phyloP scores from a whole-genome alignment of 1,140 invertebrate genomes.

The Drosophila biarmipes region DNA sequence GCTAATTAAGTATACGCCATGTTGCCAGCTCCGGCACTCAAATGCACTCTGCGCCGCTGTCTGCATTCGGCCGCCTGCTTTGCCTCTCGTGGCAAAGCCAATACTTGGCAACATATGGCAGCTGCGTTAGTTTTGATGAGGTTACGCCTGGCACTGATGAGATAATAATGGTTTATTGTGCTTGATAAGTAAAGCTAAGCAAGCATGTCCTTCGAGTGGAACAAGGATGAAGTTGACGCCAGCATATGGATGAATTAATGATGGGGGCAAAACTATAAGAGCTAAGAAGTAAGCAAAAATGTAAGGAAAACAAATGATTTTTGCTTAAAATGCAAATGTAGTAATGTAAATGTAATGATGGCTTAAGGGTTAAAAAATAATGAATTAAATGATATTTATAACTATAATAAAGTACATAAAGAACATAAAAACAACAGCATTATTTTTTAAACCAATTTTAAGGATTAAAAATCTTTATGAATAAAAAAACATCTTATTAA shows the following conservation, averaged over 20 bases:
- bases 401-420: too few species aligned
- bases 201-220: conserved; percentile 7
- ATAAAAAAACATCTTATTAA: too few species aligned
- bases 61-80: neutral
- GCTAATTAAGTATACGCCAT: conserved; percentile 72
- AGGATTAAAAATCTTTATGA: too few species aligned
- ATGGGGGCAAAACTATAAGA: neutral
- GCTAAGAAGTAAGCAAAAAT: neutral
- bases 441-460: too few species aligned
- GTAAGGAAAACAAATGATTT: too few species aligned
- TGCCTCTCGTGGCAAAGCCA: conserved; percentile 15
- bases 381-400: too few species aligned
- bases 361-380: too few species aligned
- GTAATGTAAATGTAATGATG: too few species aligned
- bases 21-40: conserved; percentile 25
- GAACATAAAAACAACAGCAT: too few species aligned
- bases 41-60: conserved; percentile 13
- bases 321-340: too few species aligned
- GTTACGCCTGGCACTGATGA: conserved; percentile 34
- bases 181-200: conserved; percentile 17
- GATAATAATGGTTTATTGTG: conserved; percentile 41
- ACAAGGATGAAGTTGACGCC: conserved; percentile 15
- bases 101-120: conserved; percentile 35
- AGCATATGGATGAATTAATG: conserved; percentile 11
- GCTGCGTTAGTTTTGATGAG: conserved; percentile 29